phyloP scores from a whole-genome alignment of 2,113 vertebrate genomes.

The Ranitomeya imitator region DNA sequence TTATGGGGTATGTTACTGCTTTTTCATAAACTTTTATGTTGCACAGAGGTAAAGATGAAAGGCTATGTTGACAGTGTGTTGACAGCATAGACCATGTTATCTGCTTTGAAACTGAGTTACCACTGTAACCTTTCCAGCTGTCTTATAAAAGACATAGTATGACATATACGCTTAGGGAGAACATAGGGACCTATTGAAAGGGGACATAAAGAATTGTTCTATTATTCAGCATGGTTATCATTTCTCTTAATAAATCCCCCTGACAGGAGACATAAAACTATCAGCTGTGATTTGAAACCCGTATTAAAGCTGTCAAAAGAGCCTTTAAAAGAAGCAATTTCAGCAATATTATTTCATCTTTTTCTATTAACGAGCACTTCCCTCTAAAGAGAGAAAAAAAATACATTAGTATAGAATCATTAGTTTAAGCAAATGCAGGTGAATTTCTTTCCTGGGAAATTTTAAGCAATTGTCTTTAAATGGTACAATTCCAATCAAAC shows the following conservation, averaged over 20 bases:
- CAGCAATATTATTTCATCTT: conserved; percentile 30
- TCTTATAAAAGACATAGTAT: conserved; percentile 42
- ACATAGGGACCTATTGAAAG: conserved; percentile 49
- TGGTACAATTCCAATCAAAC: conserved; percentile 51
- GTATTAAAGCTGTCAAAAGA: conserved; percentile 49
- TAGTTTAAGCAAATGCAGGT: conserved; percentile 58
- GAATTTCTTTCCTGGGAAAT: conserved; percentile 39
- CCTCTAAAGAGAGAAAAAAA: conserved; percentile 45
- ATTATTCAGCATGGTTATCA: conserved; percentile 51
- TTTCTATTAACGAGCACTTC: conserved; percentile 31
- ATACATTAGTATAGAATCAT: conserved; percentile 26
- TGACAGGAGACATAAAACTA: conserved; percentile 23
- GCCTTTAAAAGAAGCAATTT: conserved; percentile 31
- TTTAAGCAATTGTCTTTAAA: conserved; percentile 44
- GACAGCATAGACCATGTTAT: conserved; percentile 8
- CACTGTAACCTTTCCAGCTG: conserved; percentile 35
- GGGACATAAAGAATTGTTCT: conserved; percentile 53
- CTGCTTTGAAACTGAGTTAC: conserved; percentile 15
- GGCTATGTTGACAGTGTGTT: conserved; percentile 10
- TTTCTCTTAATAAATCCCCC: conserved; percentile 52
- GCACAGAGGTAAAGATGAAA: not conserved
- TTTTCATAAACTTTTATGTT: not conserved
- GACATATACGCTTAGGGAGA: conserved; percentile 40
- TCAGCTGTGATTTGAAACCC: conserved; percentile 49
- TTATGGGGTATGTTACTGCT: not conserved